Evolutionary conservation across 1,140 invertebrate species (phyloP), one percentile per base, ranked within the genome.

Genomic region (Ephestia elutella): DNA sequence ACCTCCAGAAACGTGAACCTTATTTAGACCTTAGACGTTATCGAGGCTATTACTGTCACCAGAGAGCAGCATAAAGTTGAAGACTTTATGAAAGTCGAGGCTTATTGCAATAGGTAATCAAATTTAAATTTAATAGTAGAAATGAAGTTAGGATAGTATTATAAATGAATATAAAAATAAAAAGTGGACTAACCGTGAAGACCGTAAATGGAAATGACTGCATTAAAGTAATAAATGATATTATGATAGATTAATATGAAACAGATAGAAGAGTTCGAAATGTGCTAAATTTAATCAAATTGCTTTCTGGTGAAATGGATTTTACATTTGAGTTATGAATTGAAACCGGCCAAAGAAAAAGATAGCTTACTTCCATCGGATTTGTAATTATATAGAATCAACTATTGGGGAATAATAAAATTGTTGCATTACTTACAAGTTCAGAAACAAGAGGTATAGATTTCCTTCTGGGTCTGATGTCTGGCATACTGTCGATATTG

Each of bases 401-500:
- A 63, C 66, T 64, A 68, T 59, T 61, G 38, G 28, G 32, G 63
- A 49, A 50, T 51, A 44, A 30, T 59, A 56, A 50, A 60, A 66
- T 60, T 66, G 25, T 56, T 75, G 58, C n/a, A 30, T 70, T 82
- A 94, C 96, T 95, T 94, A 99, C 98, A 94, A 99, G 92, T 90
- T 99, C 98, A 60, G 97, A 99, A 73, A 99, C 98, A 74, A 99
- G 92, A 59, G 98, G 97, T 77, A 99, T 99, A 19, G 97, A 98
- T 90, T 99, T 99, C 79, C 97, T 92, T 78, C 95, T 92, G 60
- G 97, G 97, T 82, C 97, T 93, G 89, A 99, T 98, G 85, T 99
- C 98, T 30, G 98, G 98, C 96, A 98, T 99, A 79, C 97, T 99
- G 92, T 99, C 98, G 89, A 99, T 99, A 89, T 97, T 98, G 85